Percentiles rank a stretch among this genome's conserved stretches.
Conservation (phyloP, 2,113 vertebrate species). For the Syrrhaptes paradoxus region DNA sequence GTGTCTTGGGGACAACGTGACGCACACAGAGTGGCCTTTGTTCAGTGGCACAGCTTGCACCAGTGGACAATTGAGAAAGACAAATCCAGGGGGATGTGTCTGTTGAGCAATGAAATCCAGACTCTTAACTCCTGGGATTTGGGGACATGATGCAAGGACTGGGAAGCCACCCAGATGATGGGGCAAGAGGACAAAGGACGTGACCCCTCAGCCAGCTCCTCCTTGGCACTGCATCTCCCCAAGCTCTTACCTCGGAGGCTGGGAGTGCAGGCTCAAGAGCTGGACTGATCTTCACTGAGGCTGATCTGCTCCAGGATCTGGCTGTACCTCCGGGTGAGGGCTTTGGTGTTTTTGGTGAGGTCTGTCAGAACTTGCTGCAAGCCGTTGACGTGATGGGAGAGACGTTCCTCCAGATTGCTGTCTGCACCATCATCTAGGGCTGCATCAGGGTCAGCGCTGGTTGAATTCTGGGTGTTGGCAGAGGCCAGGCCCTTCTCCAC, state of each 20-base stretch:
- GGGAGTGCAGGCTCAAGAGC: not conserved
- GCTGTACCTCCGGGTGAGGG: constrained; percentile 84
- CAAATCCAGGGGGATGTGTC: not conserved
- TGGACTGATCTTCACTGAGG: constrained; percentile 2
- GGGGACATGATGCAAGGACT: not conserved
- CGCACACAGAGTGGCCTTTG: not conserved
- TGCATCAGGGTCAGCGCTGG: not conserved
- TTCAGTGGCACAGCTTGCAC: not conserved
- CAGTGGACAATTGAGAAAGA: not conserved
- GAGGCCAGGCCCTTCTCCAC: constrained; percentile 80
- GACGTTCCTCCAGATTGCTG: constrained; percentile 75
- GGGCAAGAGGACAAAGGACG: not conserved
- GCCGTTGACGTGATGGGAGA: constrained; percentile 83
- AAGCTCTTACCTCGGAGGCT: not conserved
- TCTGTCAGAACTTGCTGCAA: constrained; percentile 82
- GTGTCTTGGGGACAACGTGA: accelerated
- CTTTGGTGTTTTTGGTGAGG: constrained; percentile 81
- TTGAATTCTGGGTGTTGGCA: constrained; percentile 11
- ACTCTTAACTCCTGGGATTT: not conserved
- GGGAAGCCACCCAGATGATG: not conserved
- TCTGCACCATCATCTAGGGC: constrained; percentile 33
- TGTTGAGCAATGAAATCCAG: not conserved
- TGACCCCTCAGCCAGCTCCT: not conserved
- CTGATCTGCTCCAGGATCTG: constrained; percentile 80
- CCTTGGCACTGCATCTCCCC: not conserved